phyloP scores from a whole-genome alignment of 2,888 invertebrate genomes.

The Trissolcus japonicus region DNA sequence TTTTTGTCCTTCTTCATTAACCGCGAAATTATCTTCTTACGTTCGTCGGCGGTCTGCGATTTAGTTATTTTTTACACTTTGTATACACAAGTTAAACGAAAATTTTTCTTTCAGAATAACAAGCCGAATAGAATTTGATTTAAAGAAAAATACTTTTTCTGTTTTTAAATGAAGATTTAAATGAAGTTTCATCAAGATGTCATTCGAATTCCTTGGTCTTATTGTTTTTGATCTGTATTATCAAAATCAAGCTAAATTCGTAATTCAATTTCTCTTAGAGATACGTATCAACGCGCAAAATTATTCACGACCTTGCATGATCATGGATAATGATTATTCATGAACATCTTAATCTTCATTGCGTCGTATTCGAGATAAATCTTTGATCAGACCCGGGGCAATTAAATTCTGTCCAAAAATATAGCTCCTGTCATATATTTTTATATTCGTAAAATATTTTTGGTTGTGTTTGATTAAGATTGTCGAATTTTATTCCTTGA shows the following conservation, averaged over 20 bases:
- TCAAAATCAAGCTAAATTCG: conserved; percentile 29
- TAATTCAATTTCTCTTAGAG: conserved; percentile 53
- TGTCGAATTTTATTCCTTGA: too few relatives aligned
- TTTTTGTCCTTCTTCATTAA: conserved; percentile 30
- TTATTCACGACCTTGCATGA: conserved; percentile 51
- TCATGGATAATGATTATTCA: conserved; percentile 49
- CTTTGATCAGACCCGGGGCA: conserved; percentile 39
- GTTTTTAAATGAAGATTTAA: too few relatives aligned
- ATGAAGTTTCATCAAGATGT: too few relatives aligned
- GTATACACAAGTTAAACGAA: too few relatives aligned
- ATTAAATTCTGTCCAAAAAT: conserved; percentile 42
- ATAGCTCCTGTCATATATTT: conserved; percentile 3
- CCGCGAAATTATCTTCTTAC: background rate
- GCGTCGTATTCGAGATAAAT: conserved; percentile 45
- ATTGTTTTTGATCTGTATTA: conserved; percentile 17
- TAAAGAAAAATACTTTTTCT: too few relatives aligned
- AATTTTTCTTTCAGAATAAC: too few relatives aligned
- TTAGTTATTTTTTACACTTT: too few relatives aligned
- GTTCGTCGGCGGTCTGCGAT: too few relatives aligned
- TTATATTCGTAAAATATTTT: too few relatives aligned
- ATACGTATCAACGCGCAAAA: conserved; percentile 47
- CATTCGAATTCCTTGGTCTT: too few relatives aligned
- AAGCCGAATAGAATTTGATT: too few relatives aligned
- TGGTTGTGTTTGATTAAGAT: too few relatives aligned
- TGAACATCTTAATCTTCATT: conserved; percentile 52